Evolutionary conservation across 2,113 vertebrate genomes (phyloP).

Genomic region (Mirounga angustirostris): DNA sequence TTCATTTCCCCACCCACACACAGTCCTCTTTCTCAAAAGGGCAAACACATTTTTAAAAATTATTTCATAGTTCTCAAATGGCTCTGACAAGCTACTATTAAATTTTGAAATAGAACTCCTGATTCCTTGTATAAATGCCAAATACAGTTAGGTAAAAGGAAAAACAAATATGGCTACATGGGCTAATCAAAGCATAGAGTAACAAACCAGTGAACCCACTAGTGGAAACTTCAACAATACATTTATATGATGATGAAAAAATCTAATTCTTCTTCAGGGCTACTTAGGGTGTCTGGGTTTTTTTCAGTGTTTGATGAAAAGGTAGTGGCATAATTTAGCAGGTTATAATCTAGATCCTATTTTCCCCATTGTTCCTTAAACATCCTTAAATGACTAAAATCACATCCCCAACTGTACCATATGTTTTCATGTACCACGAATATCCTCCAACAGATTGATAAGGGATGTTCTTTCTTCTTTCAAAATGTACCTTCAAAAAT

Average conservation of each 20-base stretch:
- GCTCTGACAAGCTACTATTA: neutral
- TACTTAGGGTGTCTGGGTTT: neutral
- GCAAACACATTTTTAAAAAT: neutral
- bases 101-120: constrained; percentile 33
- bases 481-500: neutral
- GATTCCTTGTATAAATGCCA: neutral
- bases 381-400: neutral
- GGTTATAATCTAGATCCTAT: neutral
- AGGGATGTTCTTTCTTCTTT: neutral
- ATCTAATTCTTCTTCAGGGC: neutral
- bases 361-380: neutral
- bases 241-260: neutral
- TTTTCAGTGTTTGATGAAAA: neutral
- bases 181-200: neutral
- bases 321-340: neutral
- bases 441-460: neutral
- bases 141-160: neutral
- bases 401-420: neutral
- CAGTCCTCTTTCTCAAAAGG: neutral
- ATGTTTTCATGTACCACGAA: neutral
- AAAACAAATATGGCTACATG: neutral
- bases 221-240: neutral
- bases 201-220: neutral
- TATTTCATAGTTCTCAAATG: neutral
- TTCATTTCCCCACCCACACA: neutral